Base-by-base conservation (phyloP, 2,113 vertebrate species). In the Cathartes aura region DNA sequence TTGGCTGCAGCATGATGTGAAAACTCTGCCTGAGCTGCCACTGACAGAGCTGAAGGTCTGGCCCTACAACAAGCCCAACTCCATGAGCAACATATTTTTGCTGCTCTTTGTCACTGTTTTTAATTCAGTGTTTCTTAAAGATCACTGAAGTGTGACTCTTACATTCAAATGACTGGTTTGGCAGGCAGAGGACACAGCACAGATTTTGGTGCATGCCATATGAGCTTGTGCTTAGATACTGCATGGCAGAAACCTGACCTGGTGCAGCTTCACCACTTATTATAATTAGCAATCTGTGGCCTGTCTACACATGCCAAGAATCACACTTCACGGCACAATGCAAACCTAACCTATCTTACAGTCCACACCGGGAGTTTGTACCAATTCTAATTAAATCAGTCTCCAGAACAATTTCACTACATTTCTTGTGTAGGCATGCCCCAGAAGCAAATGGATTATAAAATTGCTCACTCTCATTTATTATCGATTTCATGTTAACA, bases 261-360 rank as follows among this genome's bases (percentile, higher is more conserved):
- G 62, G 43, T 75, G 66, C 81, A 91, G 90, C 87, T 94, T 85
- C 70, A 85, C 75, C 68, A 60, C 78, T 94, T 94, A 86, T 34
- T 88, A 55, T 90, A 94, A 96, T 97, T 89, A 94, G 73, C 81
- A 94, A 93, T 85, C 91, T 91, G 93, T 79, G 66, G 82, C 58
- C 66, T 72, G 62, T 53, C 84, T 96, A 12, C 73, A 90, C 78
- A 72, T 32, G 30, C 89, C 83, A 91, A 91, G 89, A 79, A 91
- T 91, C 81, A 75, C 76, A 94, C 83, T 91, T 91, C 66, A 52
- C 13, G 15, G 74, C 78, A 89, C 81, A 95, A 87, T 56, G 60
- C 45, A 95, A 96, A 87, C 32, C 17, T 66, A 83, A 78, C 78
- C 40, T 72, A 42, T 45, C 89, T 82, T 42, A 67, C 43, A 91